Evolutionary conservation across 2,113 vertebrate genomes (phyloP), one percentile per base, ranked within the genome.

Genomic region (Oophaga pumilio): DNA sequence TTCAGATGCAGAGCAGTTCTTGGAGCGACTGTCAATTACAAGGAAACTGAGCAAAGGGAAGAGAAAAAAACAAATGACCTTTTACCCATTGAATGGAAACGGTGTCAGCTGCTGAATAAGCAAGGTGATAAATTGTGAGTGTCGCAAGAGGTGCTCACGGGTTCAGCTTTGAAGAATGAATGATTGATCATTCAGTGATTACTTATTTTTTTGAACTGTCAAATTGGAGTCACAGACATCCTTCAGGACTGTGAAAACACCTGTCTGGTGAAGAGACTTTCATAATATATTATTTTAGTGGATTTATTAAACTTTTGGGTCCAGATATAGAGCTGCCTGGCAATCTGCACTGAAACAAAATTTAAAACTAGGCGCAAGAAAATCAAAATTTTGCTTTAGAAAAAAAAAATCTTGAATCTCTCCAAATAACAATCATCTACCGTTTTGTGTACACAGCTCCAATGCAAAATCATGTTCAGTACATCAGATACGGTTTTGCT

Each of bases 91-190:
- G 28, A 50, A 74, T 82, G 68, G 86, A 74, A 43, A 59, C 85
- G 56, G 64, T 57, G 10, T 18, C 17, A 73, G 24, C 11, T 20
- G 86, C 86, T 88, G 80, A 88, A 69, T 33, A 43, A 50, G 69
- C 68, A 33, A 2, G 53, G 68, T 49, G 26, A 52, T 60, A 74
- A 57, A 33, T 52, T 11, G 43, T 77, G 69, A 1, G 7, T 77
- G 80, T 84, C 18, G 71, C 81, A 77, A 88, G 59, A 84, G 24
- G 24, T 20, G 2, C 53, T 53, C 81, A 28, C 12, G 52, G 52
- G 52, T 43, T 77, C 12, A 57, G 59, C 87, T 88, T 88, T 88
- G 87, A 88, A 88, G 87, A 84, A 84, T 68, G 59, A 84, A 88
- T 88, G 24, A 88, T 84, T 88, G 64, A 71, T 80, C 64, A 56